phyloP scores from a whole-genome alignment of 1,140 invertebrate species.

The Procambarus virginalis region DNA sequence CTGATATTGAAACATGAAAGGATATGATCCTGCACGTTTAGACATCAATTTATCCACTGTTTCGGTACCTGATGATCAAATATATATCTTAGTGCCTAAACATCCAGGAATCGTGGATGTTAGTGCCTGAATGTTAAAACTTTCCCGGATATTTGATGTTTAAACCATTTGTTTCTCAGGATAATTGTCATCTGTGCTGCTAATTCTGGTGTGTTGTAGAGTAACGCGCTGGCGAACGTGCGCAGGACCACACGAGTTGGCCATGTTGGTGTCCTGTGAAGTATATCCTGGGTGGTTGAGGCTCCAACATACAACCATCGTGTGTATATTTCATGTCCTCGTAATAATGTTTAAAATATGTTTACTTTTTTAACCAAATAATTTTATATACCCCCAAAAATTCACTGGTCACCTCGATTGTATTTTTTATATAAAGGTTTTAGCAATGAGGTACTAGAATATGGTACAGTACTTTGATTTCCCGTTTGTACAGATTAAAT shows the following conservation, averaged over 20 bases:
- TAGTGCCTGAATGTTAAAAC: conserved; percentile 34
- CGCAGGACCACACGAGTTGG: neutral
- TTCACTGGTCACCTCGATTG: conserved; percentile 41
- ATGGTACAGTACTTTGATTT: conserved; percentile 30
- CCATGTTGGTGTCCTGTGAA: neutral
- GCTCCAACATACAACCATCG: neutral
- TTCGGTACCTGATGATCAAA: conserved; percentile 45
- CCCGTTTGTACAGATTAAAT: conserved; percentile 45
- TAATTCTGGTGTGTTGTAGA: neutral
- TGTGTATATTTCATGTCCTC: conserved; percentile 28
- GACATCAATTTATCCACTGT: conserved; percentile 33
- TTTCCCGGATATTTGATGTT: conserved; percentile 22
- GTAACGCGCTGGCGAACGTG: neutral
- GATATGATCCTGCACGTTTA: conserved; percentile 28
- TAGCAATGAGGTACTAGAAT: conserved; percentile 44
- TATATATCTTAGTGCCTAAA: conserved; percentile 37
- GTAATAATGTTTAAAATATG: neutral
- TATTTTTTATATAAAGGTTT: conserved; percentile 50
- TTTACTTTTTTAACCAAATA: conserved; percentile 5
- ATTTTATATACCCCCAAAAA: conserved; percentile 32
- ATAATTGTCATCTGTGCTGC: neutral
- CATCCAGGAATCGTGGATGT: conserved; percentile 40
- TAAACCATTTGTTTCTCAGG: conserved; percentile 34
- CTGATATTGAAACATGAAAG: conserved; percentile 23
- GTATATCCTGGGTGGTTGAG: neutral